Evolutionary conservation across 2,888 invertebrate genomes (phyloP).

Genomic region (Chaetoderma sp.): DNA sequence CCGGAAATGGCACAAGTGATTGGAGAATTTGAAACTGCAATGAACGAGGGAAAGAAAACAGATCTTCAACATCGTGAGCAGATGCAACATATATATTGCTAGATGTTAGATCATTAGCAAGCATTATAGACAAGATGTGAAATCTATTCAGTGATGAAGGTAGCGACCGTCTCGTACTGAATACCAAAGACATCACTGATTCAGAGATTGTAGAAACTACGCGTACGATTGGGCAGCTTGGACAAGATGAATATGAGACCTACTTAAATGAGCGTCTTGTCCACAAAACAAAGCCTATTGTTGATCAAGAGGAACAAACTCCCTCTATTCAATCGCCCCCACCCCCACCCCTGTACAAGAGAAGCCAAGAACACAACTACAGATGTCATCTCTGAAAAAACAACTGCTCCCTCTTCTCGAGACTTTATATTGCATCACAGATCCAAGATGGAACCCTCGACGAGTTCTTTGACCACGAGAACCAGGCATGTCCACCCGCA

Average conservation of each 20-base stretch:
- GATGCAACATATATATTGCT: neutral
- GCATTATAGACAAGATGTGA: neutral
- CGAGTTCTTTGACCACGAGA: no score
- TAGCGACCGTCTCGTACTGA: neutral
- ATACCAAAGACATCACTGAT: neutral
- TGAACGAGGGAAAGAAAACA: neutral
- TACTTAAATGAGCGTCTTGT: neutral
- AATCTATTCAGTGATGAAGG: neutral
- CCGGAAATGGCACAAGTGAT: neutral
- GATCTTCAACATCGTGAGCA: neutral
- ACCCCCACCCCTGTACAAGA: no score
- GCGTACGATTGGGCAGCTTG: neutral
- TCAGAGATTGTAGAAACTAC: neutral
- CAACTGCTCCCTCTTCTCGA: no score
- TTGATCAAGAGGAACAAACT: neutral
- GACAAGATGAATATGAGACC: no score
- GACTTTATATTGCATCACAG: no score
- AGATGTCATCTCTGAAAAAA: no score
- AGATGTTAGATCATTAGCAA: neutral
- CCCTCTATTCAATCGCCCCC: no score
- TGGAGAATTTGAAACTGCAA: neutral
- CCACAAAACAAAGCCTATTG: neutral
- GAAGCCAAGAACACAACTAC: no score
- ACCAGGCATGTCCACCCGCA: no score
- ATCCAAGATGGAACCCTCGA: no score